phyloP scores from a whole-genome alignment of 64 coral and sea anemone genomes.

The Montipora efflorescens region DNA sequence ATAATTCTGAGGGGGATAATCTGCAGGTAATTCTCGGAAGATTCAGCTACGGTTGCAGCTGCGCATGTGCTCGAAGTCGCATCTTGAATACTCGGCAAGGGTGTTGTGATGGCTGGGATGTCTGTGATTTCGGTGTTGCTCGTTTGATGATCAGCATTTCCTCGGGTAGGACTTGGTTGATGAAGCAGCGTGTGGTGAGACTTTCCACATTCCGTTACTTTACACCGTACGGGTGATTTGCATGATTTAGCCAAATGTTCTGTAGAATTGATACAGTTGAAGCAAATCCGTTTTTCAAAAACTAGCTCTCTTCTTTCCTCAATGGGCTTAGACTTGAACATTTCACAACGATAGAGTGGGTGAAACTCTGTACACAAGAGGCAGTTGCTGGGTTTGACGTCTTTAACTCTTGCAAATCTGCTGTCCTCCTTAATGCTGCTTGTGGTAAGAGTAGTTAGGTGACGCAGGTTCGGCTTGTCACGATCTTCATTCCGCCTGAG shows the following conservation, averaged over 20 bases:
- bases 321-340: slow-evolving; percentile 10
- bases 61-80: not conserved
- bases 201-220: slow-evolving; percentile 37
- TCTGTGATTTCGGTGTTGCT: not conserved
- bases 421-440: not conserved
- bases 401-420: not conserved
- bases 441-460: not conserved
- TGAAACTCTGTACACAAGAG: slow-evolving; percentile 16
- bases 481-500: not conserved
- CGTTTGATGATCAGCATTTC: not conserved
- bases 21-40: not conserved
- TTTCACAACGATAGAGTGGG: slow-evolving; percentile 45
- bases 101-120: not conserved
- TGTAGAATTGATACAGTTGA: slow-evolving; percentile 47
- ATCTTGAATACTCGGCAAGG: not conserved
- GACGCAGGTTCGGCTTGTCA: not conserved
- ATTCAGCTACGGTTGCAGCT: not conserved
- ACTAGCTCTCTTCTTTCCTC: slow-evolving; percentile 45
- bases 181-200: slow-evolving; percentile 37
- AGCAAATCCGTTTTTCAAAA: slow-evolving; percentile 21
- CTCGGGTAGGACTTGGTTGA: slow-evolving; percentile 12
- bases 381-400: not conserved
- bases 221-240: slow-evolving; percentile 28
- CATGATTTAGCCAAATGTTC: slow-evolving; percentile 18
- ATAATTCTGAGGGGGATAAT: slow-evolving; percentile 28